These are phyloP conservation scores for Himalopsyche phryganea DNA, from an alignment of 1,140 invertebrate genomes.

Conservation along the genomic window DNA sequence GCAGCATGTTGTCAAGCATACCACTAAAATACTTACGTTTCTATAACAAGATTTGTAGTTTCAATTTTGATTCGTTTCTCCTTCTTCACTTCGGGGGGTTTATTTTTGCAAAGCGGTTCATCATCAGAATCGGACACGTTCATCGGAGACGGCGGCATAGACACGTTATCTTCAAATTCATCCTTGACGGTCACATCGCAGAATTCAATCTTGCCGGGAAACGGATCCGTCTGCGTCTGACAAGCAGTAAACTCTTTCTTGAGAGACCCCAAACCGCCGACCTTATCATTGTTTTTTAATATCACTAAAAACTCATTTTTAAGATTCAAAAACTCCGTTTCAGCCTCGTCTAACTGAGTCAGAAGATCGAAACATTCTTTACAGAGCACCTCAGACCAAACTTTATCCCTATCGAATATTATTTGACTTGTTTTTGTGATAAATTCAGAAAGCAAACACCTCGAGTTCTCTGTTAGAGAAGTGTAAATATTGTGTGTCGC, in stretches of 20 bases:
- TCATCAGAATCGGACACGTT: slow-evolving; percentile 43
- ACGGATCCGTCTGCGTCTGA: slow-evolving; percentile 10
- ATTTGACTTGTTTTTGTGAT: slow-evolving; percentile 19
- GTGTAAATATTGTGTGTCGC: slow-evolving; percentile 14
- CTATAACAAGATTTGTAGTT: too few relatives aligned
- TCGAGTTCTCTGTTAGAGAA: slow-evolving; percentile 13
- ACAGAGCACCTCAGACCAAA: slow-evolving; percentile 18
- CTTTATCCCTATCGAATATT: slow-evolving; percentile 24
- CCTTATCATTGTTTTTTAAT: slow-evolving; percentile 16
- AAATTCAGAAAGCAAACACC: slow-evolving; percentile 15
- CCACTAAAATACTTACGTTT: too few relatives aligned
- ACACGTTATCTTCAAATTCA: slow-evolving; percentile 15
- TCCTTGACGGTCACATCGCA: slow-evolving; percentile 14
- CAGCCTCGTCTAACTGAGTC: slow-evolving; percentile 11
- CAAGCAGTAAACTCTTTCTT: slow-evolving; percentile 1
- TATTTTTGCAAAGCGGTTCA: slow-evolving; percentile 42
- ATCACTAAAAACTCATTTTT: slow-evolving; percentile 24
- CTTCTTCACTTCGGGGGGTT: not conserved
- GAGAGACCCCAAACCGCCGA: slow-evolving; percentile 1
- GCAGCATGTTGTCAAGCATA: too few relatives aligned
- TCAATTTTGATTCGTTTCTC: not conserved
- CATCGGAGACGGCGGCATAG: slow-evolving; percentile 1
- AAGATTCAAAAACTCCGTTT: slow-evolving; percentile 20
- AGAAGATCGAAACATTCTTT: slow-evolving; percentile 10
- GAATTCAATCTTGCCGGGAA: slow-evolving; percentile 15